Conservation (phyloP, 2,888 invertebrate genomes). For the Odontocolon sp. region DNA sequence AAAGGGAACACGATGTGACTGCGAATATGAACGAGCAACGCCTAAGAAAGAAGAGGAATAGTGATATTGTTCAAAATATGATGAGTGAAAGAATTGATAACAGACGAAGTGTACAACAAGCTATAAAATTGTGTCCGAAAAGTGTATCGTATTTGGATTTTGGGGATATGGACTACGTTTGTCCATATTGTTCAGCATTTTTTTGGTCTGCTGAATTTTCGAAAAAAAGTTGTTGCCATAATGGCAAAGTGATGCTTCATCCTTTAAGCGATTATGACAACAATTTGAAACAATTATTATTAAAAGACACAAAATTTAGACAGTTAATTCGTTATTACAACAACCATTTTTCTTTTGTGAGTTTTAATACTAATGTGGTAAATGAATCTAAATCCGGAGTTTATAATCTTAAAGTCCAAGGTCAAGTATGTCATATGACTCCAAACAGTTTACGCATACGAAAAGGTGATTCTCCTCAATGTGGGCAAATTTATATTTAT, state of each 20-base stretch:
- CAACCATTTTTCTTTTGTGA: constrained; percentile 48
- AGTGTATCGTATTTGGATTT: constrained; percentile 32
- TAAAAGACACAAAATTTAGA: constrained; percentile 44
- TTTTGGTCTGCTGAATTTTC: constrained; percentile 45
- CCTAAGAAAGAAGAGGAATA: not conserved
- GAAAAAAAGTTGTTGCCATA: constrained; percentile 48
- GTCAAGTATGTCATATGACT: not conserved
- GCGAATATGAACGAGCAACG: not conserved
- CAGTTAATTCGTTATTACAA: constrained; percentile 54
- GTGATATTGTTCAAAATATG: not conserved
- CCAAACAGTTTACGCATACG: not conserved
- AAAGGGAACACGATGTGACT: not conserved
- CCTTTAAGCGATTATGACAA: constrained; percentile 44
- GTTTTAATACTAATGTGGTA: constrained; percentile 43
- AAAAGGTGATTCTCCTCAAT: constrained; percentile 1
- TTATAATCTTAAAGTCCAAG: constrained; percentile 53
- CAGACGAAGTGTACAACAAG: not conserved
- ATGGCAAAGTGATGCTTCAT: constrained; percentile 39
- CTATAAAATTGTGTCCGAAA: not conserved
- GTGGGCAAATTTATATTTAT: constrained; percentile 32
- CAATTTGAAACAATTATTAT: constrained; percentile 44
- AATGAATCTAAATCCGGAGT: constrained; percentile 26
- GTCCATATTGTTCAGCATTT: constrained; percentile 32
- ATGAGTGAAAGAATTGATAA: not conserved
- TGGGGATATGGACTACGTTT: constrained; percentile 41